phyloP scores from a whole-genome alignment of 2,888 invertebrate species.

The Ecdyonurus torrentis region DNA sequence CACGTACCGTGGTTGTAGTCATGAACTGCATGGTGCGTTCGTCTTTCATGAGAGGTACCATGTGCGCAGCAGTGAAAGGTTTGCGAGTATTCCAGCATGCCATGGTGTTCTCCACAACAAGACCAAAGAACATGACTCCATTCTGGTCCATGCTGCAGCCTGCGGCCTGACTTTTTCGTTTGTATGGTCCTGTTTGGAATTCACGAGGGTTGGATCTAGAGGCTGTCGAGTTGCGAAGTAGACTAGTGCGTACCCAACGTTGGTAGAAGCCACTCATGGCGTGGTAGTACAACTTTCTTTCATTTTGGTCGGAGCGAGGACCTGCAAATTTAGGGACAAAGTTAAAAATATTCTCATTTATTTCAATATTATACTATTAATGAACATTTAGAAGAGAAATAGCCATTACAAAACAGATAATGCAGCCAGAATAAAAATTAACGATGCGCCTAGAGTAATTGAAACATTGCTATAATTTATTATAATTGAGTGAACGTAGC shows the following conservation, averaged over 20 bases:
- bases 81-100: conserved; percentile 24
- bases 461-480: too few relatives aligned
- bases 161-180: conserved; percentile 18
- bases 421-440: too few relatives aligned
- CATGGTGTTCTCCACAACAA: conserved; percentile 21
- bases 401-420: too few relatives aligned
- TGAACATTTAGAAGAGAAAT: too few relatives aligned
- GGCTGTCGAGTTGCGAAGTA: conserved; percentile 1
- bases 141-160: conserved; percentile 21
- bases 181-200: conserved; percentile 9
- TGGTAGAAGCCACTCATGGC: conserved; percentile 47
- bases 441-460: too few relatives aligned
- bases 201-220: background rate
- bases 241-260: conserved; percentile 36
- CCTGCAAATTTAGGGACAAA: too few relatives aligned
- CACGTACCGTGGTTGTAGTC: background rate
- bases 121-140: conserved; percentile 25
- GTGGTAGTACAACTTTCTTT: conserved; percentile 45
- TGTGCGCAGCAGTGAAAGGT: conserved; percentile 21
- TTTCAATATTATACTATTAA: too few relatives aligned
- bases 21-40: conserved; percentile 5
- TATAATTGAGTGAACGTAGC: too few relatives aligned
- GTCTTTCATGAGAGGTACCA: conserved; percentile 19
- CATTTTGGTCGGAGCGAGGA: conserved; percentile 10
- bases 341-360: too few relatives aligned